Evolutionary conservation across 2,797 vertebrate species (phyloP), one percentile per base, ranked within the genome.

Genomic region (Oreonectes daqikongensis): DNA sequence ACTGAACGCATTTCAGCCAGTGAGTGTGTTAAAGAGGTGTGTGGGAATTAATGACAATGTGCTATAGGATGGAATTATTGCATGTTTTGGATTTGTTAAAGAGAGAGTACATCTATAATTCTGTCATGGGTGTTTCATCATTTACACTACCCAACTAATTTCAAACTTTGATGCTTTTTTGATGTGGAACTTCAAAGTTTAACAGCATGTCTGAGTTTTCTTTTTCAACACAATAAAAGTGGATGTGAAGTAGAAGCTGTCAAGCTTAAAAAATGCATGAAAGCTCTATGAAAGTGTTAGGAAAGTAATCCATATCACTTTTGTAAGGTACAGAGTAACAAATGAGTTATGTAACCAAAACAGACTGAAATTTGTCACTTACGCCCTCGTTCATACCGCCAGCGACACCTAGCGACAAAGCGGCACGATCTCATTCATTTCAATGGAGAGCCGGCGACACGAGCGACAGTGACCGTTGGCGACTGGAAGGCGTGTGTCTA

Each of bases 1-100:
- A 77, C 69, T 77, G 57, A 68, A 77, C 38, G 59, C 28, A 78
- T 75, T 77, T 46, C 17, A 42, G 17, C 5, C 30, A 53, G 20
- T 65, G 53, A 8, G 67, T 35, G 60, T 69, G 73, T 60, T 35
- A 26, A 61, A 57, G 57, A 26, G 30, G 11, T 72, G 65, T 59
- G 32, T 59, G 42, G 61, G n/a, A 26, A 32, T 64, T 68, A 53
- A 68, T 53, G 48, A 18, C 30, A 15, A n/a, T 35, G 14, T 78
- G 11, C 5, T 60, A 2, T 4, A 52, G 61, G 18, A 65, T 38
- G 12, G 55, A 35, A 67, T 57, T 42, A 40, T 72, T 22, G 28
- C 14, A 15, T 14, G 11, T 15, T 20, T 9, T 44, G 17, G n/a
- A 18, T 46, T 8, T 22, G 18, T 44, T 44, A 18, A 46, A 67